Evolutionary conservation across 2,113 vertebrate genomes (phyloP), one percentile per base, ranked within the genome.

Genomic region (Proterorhinus semilunaris): DNA sequence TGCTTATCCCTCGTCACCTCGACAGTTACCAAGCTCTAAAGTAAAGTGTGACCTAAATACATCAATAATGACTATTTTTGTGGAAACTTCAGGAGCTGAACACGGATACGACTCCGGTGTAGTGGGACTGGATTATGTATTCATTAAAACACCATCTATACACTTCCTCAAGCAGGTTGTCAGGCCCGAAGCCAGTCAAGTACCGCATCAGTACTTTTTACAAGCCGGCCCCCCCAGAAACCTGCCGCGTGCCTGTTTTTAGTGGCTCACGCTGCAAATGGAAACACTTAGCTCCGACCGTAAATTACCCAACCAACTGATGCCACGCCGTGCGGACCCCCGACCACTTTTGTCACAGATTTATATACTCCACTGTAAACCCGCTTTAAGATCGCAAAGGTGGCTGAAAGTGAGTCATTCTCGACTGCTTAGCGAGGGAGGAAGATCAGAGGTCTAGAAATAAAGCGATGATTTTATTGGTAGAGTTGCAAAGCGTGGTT

Each of bases 241-340:
- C 78, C 74, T 84, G 68, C 81, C 76, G 74, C 55, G 10, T 69
- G 87, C 66, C 80, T 91, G 90, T 92, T 92, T 92, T 91, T 91
- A 90, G 91, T 92, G 91, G 89, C 91, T 83, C 79, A 81, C 66
- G 73, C 81, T 83, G 83, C 89, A 87, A 93, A 92, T 92, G 91
- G 91, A 93, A 93, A 91, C 86, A 91, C 89, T 91, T 90, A 87
- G 82, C 86, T 87, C 86, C 89, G 81, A 85, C 83, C 80, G 89
- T 93, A 91, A 91, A 93, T 91, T 90, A 91, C 83, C 81, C 81
- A 75, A 36, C 82, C 58, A 12, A 76, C 78, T 72, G 81, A 88
- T 90, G 89, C 86, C 85, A 83, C 84, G 79, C 78, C 81, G 73
- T 64, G 71, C n/a, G 66, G 78, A 88, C 76, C 87, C 87, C 81